These are phyloP conservation scores for Trichosurus vulpecula DNA, from an alignment of 2,797 vertebrate genomes.

Conservation along the genomic window DNA sequence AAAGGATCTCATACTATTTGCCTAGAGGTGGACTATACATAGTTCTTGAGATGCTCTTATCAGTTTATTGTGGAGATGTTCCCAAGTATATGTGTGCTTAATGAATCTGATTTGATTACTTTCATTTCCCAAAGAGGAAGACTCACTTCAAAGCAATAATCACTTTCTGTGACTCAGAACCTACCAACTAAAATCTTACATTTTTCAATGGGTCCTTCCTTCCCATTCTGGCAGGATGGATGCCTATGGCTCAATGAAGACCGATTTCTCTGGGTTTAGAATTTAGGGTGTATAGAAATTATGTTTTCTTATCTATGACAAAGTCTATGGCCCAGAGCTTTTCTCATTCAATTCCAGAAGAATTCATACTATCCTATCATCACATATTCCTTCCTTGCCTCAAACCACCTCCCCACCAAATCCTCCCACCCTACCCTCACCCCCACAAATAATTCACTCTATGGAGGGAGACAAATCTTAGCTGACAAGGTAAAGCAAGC, in stretches of 20 bases:
- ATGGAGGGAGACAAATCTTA: not conserved
- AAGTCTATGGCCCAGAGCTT: not conserved
- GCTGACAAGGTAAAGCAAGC: not conserved
- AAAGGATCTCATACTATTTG: not conserved
- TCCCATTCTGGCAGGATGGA: not conserved
- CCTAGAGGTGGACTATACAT: not conserved
- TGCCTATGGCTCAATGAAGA: not conserved
- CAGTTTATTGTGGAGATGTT: not conserved
- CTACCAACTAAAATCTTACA: not conserved
- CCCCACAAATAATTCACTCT: not conserved
- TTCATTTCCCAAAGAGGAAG: not conserved
- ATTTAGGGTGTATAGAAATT: not conserved
- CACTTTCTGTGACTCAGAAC: not conserved
- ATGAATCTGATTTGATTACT: not conserved
- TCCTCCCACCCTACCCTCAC: not conserved
- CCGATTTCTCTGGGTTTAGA: not conserved
- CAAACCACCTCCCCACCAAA: not conserved
- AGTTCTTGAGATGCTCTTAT: not conserved
- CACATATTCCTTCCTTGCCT: not conserved
- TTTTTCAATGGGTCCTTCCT: not conserved
- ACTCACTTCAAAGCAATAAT: not conserved
- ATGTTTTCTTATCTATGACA: not conserved
- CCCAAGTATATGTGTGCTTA: not conserved
- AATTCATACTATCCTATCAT: not conserved
- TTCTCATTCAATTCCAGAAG: not conserved